A percentile compares a stretch with the other conserved stretches of the same genome.
Evolutionary conservation across 2,113 vertebrate species (phyloP).

Genomic region (Solea solea): DNA sequence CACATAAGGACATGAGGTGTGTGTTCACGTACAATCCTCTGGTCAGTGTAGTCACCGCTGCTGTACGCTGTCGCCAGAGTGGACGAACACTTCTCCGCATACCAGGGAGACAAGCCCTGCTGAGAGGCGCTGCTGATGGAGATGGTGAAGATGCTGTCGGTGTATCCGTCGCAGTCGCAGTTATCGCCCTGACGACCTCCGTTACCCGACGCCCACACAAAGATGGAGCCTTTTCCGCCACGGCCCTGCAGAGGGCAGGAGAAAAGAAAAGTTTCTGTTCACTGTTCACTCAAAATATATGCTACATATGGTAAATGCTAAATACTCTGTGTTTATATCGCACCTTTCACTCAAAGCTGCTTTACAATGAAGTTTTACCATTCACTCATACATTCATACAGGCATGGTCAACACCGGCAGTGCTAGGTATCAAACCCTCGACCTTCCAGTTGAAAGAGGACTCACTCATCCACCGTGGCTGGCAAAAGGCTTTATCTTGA

Average conservation of each 20-base stretch:
- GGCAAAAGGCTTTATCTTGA: too few relatives aligned
- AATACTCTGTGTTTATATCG: too few relatives aligned
- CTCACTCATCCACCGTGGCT: too few relatives aligned
- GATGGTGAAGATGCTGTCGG: constrained; percentile 97
- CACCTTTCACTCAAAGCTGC: too few relatives aligned
- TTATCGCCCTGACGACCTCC: constrained; percentile 97
- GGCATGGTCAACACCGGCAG: too few relatives aligned
- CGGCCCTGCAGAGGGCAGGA: constrained; percentile 84
- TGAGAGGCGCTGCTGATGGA: constrained; percentile 98
- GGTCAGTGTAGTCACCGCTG: constrained; percentile 98
- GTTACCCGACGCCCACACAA: constrained; percentile 98
- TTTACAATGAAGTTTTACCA: too few relatives aligned
- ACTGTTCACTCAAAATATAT: too few relatives aligned
- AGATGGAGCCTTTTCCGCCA: constrained; percentile 96
- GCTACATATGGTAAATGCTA: too few relatives aligned
- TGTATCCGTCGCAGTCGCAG: constrained; percentile 98
- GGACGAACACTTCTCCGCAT: constrained; percentile 98
- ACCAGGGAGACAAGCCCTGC: constrained; percentile 97
- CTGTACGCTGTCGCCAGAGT: constrained; percentile 98
- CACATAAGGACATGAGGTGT: background rate
- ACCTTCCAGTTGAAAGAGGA: too few relatives aligned
- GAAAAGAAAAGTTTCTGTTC: background rate
- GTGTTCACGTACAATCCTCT: constrained; percentile 90
- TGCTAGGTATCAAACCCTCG: too few relatives aligned
- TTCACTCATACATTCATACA: too few relatives aligned